A percentile compares a stretch with the other conserved stretches of the same genome.
Conservation (phyloP, 1,140 invertebrate species). For the Conus betulinus region DNA sequence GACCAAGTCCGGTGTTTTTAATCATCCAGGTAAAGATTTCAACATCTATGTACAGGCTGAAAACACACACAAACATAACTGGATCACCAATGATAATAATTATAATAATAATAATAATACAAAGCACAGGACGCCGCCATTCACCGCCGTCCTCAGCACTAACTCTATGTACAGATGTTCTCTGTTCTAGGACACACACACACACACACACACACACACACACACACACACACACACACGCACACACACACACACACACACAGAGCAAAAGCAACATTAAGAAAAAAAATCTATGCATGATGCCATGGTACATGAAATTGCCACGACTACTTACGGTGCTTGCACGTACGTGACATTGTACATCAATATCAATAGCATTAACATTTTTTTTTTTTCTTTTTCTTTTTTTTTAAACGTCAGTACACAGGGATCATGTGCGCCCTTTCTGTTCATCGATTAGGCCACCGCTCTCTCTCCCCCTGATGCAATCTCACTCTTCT, state of each 20-base stretch:
- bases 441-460: too few relatives aligned
- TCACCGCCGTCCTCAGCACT: background rate
- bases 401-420: too few relatives aligned
- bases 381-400: too few relatives aligned
- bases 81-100: background rate
- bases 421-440: too few relatives aligned
- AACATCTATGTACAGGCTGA: background rate
- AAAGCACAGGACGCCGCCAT: background rate
- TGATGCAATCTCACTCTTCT: too few relatives aligned
- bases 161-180: background rate
- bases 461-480: too few relatives aligned
- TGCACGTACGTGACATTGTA: too few relatives aligned
- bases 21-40: background rate
- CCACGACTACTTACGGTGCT: too few relatives aligned
- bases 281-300: background rate
- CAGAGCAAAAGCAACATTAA: background rate
- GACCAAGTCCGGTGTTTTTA: slow-evolving; percentile 3
- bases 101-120: background rate
- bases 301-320: background rate
- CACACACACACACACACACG: background rate
- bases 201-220: background rate
- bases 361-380: too few relatives aligned
- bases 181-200: background rate
- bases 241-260: background rate
- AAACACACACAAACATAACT: background rate